phyloP scores from a whole-genome alignment of 2,797 vertebrate species.

The Lerista edwardsae region DNA sequence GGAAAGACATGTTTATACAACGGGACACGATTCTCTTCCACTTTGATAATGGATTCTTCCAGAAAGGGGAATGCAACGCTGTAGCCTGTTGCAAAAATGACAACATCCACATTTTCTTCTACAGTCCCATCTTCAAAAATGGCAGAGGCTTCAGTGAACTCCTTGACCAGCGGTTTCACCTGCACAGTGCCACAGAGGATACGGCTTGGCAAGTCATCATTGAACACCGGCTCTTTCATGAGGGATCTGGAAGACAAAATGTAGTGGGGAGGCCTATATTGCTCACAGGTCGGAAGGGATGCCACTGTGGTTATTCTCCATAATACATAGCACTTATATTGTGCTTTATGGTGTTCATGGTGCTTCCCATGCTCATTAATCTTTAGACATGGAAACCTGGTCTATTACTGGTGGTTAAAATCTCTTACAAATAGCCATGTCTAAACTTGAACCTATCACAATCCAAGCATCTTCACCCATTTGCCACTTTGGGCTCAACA shows the following conservation, averaged over 20 bases:
- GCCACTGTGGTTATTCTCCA: neutral
- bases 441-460: neutral
- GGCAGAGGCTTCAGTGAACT: conserved; percentile 77
- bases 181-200: conserved; percentile 77
- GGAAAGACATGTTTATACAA: conserved; percentile 82
- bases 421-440: too few relatives aligned
- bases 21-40: conserved; percentile 69
- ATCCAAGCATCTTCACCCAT: neutral
- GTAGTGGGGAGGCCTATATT: neutral
- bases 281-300: neutral
- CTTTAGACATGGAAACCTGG: too few relatives aligned
- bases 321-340: neutral
- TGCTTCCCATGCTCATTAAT: neutral
- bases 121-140: conserved; percentile 78
- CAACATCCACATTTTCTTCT: conserved; percentile 76
- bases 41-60: conserved; percentile 68
- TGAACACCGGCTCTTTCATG: conserved; percentile 74
- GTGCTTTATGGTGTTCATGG: neutral
- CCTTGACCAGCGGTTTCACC: conserved; percentile 77
- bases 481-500: neutral
- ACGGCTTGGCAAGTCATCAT: conserved; percentile 80
- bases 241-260: conserved; percentile 51
- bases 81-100: conserved; percentile 84
- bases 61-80: conserved; percentile 80
- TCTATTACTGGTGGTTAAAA: too few relatives aligned